phyloP scores from a whole-genome alignment of 2,888 invertebrate species.

The Mythimna impura region DNA sequence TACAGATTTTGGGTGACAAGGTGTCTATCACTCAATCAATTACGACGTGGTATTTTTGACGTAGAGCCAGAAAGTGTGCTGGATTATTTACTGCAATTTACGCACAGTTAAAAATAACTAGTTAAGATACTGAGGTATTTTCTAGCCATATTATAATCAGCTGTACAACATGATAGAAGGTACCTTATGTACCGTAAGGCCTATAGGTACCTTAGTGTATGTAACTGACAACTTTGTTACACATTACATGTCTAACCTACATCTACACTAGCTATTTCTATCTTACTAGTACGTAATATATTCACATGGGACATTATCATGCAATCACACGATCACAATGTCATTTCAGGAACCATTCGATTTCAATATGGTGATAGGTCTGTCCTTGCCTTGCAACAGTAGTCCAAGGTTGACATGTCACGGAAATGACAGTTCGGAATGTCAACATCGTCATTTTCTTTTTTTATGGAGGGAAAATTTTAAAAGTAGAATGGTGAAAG shows the following conservation, averaged over 20 bases:
- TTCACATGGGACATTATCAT: conserved; percentile 52
- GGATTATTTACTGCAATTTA: conserved; percentile 3
- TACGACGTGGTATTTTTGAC: conserved; percentile 14
- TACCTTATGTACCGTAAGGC: too few species aligned
- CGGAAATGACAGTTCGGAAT: conserved; percentile 54
- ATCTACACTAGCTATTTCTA: conserved; percentile 27
- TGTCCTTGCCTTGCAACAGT: conserved; percentile 61
- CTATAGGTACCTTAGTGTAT: background rate
- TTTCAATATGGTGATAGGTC: conserved; percentile 53
- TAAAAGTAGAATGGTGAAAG: conserved; percentile 10
- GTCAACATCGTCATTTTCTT: conserved; percentile 29
- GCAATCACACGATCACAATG: conserved; percentile 53
- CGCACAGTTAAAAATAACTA: background rate
- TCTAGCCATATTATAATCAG: too few species aligned
- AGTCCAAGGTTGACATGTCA: conserved; percentile 51
- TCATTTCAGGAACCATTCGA: conserved; percentile 46
- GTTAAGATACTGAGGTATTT: background rate
- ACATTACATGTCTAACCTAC: conserved; percentile 18
- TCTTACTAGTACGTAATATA: conserved; percentile 28
- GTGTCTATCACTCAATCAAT: conserved; percentile 39
- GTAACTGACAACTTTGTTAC: conserved; percentile 12
- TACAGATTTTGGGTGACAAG: conserved; percentile 34
- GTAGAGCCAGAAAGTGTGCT: conserved; percentile 25
- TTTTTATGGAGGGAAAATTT: conserved; percentile 30
- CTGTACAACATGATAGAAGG: too few species aligned